These are phyloP conservation scores for Cosmia trapezina DNA, from an alignment of 2,888 invertebrate genomes.

Conservation along the genomic window DNA sequence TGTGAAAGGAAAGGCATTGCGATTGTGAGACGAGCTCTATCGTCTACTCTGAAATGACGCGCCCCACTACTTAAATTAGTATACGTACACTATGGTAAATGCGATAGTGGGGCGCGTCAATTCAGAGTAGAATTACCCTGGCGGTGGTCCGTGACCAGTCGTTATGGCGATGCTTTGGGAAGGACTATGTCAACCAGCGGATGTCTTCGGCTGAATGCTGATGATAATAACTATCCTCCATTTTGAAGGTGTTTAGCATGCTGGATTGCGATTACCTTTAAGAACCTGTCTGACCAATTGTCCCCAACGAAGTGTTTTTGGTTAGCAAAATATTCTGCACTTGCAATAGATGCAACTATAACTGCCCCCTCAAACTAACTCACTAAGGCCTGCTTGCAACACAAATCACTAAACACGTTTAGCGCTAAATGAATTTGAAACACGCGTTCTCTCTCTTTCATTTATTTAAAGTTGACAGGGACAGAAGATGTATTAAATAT, in stretches of 20 bases:
- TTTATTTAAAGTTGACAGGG: not conserved
- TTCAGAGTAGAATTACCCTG: not conserved
- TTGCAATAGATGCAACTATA: not conserved
- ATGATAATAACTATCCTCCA: not conserved
- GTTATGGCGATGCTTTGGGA: not conserved
- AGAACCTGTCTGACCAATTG: not conserved
- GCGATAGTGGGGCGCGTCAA: too few relatives aligned
- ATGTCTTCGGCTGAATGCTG: not conserved
- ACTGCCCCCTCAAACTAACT: not conserved
- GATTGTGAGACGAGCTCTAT: too few relatives aligned
- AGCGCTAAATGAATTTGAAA: not conserved
- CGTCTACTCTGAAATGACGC: too few relatives aligned
- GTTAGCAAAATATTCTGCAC: too few relatives aligned
- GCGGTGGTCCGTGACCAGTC: not conserved
- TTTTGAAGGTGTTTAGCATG: too few relatives aligned
- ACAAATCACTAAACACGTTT: not conserved
- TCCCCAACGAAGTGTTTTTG: not conserved
- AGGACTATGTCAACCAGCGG: not conserved
- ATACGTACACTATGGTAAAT: too few relatives aligned
- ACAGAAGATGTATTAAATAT: not conserved
- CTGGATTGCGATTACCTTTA: not conserved
- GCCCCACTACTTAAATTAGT: too few relatives aligned
- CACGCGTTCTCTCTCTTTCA: not conserved
- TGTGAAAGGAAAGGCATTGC: not conserved
- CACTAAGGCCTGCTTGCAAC: not conserved